phyloP scores from a whole-genome alignment of 2,888 invertebrate species.

The Clepsis dumicolana region DNA sequence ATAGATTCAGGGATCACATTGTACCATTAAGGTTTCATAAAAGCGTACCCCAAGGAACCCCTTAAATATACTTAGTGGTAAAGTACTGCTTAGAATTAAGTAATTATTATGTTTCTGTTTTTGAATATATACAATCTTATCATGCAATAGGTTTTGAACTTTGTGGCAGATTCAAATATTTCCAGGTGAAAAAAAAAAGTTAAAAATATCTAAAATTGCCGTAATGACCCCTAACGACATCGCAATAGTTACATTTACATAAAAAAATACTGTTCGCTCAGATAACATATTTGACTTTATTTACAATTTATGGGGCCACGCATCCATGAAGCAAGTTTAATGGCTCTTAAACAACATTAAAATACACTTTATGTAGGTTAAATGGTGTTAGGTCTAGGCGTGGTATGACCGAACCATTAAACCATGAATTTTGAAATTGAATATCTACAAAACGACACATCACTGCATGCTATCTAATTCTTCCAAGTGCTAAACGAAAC shows the following conservation, averaged over 20 bases:
- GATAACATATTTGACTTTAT: not conserved
- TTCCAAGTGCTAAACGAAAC: not conserved
- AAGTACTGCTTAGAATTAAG: not conserved
- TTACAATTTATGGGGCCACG: not conserved
- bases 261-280: not conserved
- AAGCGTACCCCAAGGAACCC: not conserved
- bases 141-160: slow-evolving; percentile 6
- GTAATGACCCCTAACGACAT: not conserved
- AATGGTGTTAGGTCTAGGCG: not conserved
- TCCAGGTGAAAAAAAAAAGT: not conserved
- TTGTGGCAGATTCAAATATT: not conserved
- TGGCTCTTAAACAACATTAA: not conserved
- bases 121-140: not conserved
- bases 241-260: not conserved
- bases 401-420: not conserved
- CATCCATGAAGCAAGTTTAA: not conserved
- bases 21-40: not conserved
- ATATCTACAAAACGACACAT: slow-evolving; percentile 8
- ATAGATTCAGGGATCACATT: not conserved
- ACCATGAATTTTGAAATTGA: not conserved
- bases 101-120: not conserved
- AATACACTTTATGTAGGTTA: not conserved
- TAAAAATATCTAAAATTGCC: not conserved
- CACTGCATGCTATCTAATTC: slow-evolving; percentile 15
- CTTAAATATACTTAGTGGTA: not conserved